These are phyloP conservation scores for Nycticryphes semicollaris DNA, from an alignment of 2,113 vertebrate species.

Conservation along the genomic window DNA sequence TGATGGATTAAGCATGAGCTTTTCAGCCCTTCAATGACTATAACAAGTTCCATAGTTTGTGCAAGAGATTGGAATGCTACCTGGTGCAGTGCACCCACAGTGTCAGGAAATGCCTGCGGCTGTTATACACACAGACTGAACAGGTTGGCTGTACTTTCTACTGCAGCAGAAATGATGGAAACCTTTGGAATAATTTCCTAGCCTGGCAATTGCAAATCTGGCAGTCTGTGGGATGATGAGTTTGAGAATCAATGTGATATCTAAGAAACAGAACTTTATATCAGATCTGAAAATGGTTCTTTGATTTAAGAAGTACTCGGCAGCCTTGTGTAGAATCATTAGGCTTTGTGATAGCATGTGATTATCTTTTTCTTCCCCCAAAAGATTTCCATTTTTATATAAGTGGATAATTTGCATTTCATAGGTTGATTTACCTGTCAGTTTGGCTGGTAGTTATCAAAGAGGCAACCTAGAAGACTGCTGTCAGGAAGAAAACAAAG, in stretches of 20 bases:
- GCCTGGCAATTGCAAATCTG: not conserved
- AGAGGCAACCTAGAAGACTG: not conserved
- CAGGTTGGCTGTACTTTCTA: not conserved
- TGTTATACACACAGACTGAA: not conserved
- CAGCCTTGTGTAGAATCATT: not conserved
- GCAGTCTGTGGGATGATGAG: not conserved
- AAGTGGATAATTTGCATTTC: not conserved
- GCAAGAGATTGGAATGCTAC: not conserved
- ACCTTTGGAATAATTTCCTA: not conserved
- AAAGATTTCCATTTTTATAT: not conserved
- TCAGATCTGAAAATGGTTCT: not conserved
- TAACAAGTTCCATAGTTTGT: not conserved
- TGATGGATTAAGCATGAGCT: not conserved
- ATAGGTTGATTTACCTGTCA: slow-evolving; percentile 47
- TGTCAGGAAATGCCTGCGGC: not conserved
- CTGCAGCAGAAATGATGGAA: not conserved
- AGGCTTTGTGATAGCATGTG: not conserved
- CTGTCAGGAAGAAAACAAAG: not conserved
- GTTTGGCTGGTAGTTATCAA: slow-evolving; percentile 15
- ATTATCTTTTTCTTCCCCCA: not conserved
- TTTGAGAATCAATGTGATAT: not conserved
- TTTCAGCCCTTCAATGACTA: not conserved
- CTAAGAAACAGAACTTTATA: not conserved
- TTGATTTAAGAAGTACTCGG: not conserved
- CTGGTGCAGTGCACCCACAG: not conserved